A percentile compares a stretch with the other conserved stretches of the same genome.
These are phyloP conservation scores for Halocynthia roretzi DNA, from an alignment of 23 tunicate genomes.

Conservation along the genomic window DNA sequence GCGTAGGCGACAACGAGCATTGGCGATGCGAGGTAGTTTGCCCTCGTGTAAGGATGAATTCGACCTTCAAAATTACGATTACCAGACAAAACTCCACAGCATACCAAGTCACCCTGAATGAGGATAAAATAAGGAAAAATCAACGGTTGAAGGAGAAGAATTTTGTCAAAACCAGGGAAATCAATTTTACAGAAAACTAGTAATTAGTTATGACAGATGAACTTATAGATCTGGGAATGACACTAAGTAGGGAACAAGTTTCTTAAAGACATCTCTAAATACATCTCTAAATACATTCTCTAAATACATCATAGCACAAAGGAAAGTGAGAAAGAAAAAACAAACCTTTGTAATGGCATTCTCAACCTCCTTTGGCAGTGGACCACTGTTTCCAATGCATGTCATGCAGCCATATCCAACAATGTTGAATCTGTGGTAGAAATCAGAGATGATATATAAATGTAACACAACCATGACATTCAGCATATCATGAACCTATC, in stretches of 20 bases:
- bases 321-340: not conserved
- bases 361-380: slow-evolving; percentile 73
- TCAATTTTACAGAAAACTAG: not conserved
- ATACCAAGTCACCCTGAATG: slow-evolving; percentile 72
- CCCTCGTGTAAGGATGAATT: slow-evolving; percentile 86
- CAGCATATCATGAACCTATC: not conserved
- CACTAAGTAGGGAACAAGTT: not conserved
- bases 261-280: not conserved
- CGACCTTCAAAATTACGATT: slow-evolving; percentile 98
- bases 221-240: not conserved
- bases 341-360: slow-evolving; percentile 69
- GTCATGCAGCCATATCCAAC: slow-evolving; percentile 99
- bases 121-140: not conserved
- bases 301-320: not conserved
- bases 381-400: slow-evolving; percentile 98
- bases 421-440: slow-evolving; percentile 56
- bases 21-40: slow-evolving; percentile 97
- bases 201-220: too few relatives aligned
- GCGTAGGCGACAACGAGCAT: slow-evolving; percentile 98
- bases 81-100: slow-evolving; percentile 89
- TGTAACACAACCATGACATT: too few relatives aligned
- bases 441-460: too few relatives aligned
- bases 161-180: not conserved
- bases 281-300: not conserved
- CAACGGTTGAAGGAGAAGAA: not conserved